phyloP scores from a whole-genome alignment of 2,113 vertebrate genomes.

The Pseudois nayaur region DNA sequence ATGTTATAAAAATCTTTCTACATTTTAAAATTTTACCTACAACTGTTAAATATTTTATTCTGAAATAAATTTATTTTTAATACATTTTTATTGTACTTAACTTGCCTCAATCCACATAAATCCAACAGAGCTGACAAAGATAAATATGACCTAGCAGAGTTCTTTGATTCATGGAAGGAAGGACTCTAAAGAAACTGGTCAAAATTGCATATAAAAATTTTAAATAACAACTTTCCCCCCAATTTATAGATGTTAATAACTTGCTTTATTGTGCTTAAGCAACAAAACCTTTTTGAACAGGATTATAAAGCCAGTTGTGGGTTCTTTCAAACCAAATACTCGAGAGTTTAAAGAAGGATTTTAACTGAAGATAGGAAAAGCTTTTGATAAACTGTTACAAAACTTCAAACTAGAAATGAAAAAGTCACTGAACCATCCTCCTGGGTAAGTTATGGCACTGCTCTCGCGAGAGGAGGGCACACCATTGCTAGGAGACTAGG shows the following conservation, averaged over 20 bases:
- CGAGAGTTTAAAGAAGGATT: background rate
- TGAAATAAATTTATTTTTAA: background rate
- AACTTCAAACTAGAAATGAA: background rate
- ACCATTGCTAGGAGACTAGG: rapidly evolving
- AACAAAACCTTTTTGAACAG: background rate
- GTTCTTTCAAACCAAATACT: background rate
- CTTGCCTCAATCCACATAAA: background rate
- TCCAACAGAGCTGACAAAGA: background rate
- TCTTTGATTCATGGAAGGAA: background rate
- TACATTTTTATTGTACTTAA: background rate
- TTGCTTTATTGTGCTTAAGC: background rate
- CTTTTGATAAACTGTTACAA: background rate
- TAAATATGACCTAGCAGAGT: background rate
- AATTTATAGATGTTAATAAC: background rate
- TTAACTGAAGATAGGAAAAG: background rate
- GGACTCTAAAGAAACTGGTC: background rate
- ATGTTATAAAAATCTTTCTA: background rate
- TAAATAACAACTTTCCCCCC: background rate
- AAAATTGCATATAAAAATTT: background rate
- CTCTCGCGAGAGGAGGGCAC: rapidly evolving
- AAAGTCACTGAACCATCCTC: background rate
- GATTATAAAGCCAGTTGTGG: background rate
- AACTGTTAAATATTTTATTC: background rate
- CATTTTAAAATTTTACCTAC: background rate
- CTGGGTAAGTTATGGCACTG: background rate